A percentile compares a stretch with the other conserved stretches of the same genome.
phyloP scores from a whole-genome alignment of 2,113 vertebrate genomes.

The Periophthalmus modestus region DNA sequence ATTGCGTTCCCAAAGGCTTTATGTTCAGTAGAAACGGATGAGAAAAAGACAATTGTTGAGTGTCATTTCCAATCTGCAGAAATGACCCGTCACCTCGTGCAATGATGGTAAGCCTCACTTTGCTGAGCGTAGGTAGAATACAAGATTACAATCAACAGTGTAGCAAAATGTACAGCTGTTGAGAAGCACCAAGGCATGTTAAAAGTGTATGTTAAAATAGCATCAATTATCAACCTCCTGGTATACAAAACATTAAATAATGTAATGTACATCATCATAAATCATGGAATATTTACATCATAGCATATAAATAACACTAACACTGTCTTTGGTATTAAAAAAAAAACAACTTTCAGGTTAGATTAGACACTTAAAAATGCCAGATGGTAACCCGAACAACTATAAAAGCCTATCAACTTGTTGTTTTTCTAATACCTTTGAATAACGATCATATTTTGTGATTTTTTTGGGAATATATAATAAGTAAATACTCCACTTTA shows the following conservation, averaged over 20 bases:
- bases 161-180: background rate
- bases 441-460: no score
- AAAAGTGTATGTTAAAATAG: background rate
- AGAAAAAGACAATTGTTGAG: slow-evolving; percentile 50
- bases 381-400: slow-evolving; percentile 30
- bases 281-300: slow-evolving; percentile 19
- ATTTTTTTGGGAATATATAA: background rate
- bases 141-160: background rate
- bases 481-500: background rate
- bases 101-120: background rate
- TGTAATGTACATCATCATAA: background rate
- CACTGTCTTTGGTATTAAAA: slow-evolving; percentile 11
- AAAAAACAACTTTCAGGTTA: slow-evolving; percentile 42
- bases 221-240: background rate
- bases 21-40: slow-evolving; percentile 33
- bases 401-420: background rate
- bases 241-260: no score
- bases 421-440: background rate
- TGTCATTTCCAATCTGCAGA: slow-evolving; percentile 27
- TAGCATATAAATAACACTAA: slow-evolving; percentile 33
- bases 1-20: slow-evolving; percentile 38
- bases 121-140: background rate
- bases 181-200: background rate
- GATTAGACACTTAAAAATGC: slow-evolving; percentile 57
- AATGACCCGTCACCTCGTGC: slow-evolving; percentile 8